Evolutionary conservation across 2,888 invertebrate genomes (phyloP), one percentile per base, ranked within the genome.

Genomic region (Spodoptera exigua): DNA sequence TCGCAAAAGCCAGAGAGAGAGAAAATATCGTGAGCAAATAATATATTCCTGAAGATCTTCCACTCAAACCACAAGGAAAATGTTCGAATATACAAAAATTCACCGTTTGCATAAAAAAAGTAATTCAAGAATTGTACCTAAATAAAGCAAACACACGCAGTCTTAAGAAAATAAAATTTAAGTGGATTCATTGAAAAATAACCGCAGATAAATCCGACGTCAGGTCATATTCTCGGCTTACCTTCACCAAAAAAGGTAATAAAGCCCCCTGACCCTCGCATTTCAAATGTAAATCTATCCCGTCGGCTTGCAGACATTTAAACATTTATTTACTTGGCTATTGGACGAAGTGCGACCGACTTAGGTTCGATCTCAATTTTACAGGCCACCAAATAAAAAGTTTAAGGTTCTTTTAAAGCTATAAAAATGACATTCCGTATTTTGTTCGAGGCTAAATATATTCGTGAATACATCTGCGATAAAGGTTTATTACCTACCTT

Each of bases 221-320:
- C 53, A 52, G 79, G 61, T 64, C 59, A 74, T 70, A 64, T 79
- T 77, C 76, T 77, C 71, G 69, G 67, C 78, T 79, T 83, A 85
- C 82, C 81, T 81, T 73, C 67, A 68, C 79, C 81, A 84, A 83
- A 82, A 85, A 86, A 81, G 80, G 83, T 82, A 88, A 86, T 88
- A 86, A 88, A 87, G 80, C 81, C 79, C 35, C 35, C 67, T 63
- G 84, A 83, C 84, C 87, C 83, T 78, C 78, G 75, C 85, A 89
- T 89, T 89, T 89, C 83, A 84, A 89, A 89, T 89, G 89, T 85
- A 87, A 89, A 90, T 88, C 83, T 77, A 76, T 80, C 76, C 79
- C 76, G 80, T 75, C 80, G 78, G 79, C 72, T 82, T 79, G 75
- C 76, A 83, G 81, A 82, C 80, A 80, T 80, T 88, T 83, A 84